A percentile compares a stretch with the other conserved stretches of the same genome.
Evolutionary conservation across 2,113 vertebrate genomes (phyloP).

Genomic region (Tricholaema leucomelas): DNA sequence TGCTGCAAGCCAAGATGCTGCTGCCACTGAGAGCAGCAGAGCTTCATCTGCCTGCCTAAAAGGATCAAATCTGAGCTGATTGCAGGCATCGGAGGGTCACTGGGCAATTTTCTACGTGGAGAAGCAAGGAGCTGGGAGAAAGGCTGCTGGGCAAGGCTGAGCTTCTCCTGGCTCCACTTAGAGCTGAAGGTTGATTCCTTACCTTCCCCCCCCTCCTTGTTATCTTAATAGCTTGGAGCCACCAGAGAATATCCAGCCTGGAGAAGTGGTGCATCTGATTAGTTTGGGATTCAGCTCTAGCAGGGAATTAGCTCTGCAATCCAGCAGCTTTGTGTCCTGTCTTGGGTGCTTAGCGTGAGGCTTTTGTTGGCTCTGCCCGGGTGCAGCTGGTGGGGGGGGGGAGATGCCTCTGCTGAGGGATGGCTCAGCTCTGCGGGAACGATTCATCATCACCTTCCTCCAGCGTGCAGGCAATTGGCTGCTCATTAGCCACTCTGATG

Average conservation of each 20-base stretch:
- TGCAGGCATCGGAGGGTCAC: neutral
- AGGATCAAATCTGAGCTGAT: neutral
- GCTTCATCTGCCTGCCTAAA: neutral
- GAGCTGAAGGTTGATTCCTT: neutral
- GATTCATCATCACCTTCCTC: neutral
- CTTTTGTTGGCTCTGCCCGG: neutral
- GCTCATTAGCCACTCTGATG: rapidly evolving
- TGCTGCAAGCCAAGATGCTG: neutral
- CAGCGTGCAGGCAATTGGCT: neutral
- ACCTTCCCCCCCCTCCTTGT: neutral
- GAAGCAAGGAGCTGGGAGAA: neutral
- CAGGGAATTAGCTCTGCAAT: neutral
- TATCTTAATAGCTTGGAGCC: neutral
- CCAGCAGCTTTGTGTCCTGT: neutral
- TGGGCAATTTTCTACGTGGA: neutral
- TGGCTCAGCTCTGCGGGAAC: neutral
- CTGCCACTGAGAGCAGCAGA: neutral
- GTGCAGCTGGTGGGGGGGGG: neutral
- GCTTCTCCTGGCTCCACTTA: neutral
- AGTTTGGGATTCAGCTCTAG: neutral
- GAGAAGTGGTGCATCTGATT: neutral
- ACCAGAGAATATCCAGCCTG: neutral
- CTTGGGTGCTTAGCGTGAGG: neutral
- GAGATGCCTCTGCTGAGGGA: neutral
- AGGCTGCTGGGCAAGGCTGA: neutral